Conservation (phyloP, 2,888 invertebrate species). For the Oxyteleia sp. region DNA sequence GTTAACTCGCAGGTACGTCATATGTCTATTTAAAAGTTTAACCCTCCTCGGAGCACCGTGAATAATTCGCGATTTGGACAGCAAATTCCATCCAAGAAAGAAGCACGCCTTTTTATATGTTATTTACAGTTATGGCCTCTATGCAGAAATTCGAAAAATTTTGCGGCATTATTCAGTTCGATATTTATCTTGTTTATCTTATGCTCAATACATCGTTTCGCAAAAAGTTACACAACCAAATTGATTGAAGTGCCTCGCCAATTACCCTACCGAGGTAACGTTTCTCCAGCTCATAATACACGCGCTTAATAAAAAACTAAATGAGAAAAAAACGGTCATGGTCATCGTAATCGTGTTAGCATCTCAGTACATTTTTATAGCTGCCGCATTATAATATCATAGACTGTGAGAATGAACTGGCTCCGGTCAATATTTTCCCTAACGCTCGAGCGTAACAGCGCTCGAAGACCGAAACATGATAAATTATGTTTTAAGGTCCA, state of each 20-base stretch:
- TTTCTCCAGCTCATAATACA: constrained; percentile 11
- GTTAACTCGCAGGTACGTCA: too few species aligned
- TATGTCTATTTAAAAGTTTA: too few species aligned
- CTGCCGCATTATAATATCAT: constrained; percentile 80
- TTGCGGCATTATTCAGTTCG: too few species aligned
- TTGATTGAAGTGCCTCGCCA: constrained; percentile 14
- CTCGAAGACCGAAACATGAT: constrained; percentile 27
- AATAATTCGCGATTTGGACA: constrained; percentile 44
- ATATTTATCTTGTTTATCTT: too few species aligned
- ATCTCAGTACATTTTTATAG: constrained; percentile 84
- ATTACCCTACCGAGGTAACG: background rate
- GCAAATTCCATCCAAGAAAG: constrained; percentile 18
- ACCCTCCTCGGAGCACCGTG: constrained; percentile 24
- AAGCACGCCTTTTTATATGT: background rate
- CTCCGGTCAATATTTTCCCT: constrained; percentile 43
- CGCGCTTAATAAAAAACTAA: too few species aligned
- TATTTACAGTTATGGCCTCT: background rate
- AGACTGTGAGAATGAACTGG: constrained; percentile 74
- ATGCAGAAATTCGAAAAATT: constrained; percentile 1
- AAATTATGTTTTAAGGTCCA: constrained; percentile 21
- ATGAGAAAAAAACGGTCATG: constrained; percentile 37
- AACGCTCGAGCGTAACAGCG: constrained; percentile 32
- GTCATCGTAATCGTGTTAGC: constrained; percentile 83
- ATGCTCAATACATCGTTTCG: too few species aligned
- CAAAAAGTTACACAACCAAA: too few species aligned